A percentile compares a stretch with the other conserved stretches of the same genome.
phyloP scores from a whole-genome alignment of 2,888 invertebrate species.

The Acheta domesticus region DNA sequence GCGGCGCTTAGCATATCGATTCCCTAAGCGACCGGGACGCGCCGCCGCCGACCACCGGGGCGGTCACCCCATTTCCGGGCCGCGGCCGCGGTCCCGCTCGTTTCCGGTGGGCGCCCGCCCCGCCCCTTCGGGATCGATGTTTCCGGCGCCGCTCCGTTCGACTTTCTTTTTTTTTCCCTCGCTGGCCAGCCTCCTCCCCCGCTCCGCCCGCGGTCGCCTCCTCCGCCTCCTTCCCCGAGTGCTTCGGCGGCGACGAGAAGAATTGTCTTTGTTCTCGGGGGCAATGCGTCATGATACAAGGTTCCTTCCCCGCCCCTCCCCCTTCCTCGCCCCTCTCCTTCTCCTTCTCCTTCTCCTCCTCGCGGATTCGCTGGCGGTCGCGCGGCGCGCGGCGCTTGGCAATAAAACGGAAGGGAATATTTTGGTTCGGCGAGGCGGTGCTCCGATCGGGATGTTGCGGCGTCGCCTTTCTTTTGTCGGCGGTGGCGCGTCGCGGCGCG shows the following conservation, averaged over 20 bases:
- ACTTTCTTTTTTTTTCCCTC: not conserved
- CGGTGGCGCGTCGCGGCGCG: too few species aligned
- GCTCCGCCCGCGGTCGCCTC: too few species aligned
- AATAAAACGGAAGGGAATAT: too few species aligned
- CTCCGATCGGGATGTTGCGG: too few species aligned
- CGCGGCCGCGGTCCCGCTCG: not conserved
- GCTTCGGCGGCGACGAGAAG: not conserved
- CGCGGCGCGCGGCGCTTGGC: too few species aligned
- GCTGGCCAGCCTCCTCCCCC: not conserved
- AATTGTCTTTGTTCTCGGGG: slow-evolving; percentile 2
- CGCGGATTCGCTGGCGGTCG: too few species aligned
- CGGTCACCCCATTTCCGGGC: not conserved
- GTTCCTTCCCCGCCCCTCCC: not conserved
- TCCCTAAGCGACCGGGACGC: not conserved
- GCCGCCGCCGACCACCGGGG: not conserved
- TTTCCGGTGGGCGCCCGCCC: not conserved
- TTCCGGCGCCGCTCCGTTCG: too few species aligned
- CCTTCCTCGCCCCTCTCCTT: not conserved
- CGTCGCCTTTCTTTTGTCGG: too few species aligned
- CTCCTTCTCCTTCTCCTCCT: not conserved
- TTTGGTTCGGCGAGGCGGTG: too few species aligned
- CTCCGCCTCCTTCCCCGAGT: not conserved
- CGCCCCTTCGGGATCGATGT: not conserved
- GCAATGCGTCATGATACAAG: not conserved
- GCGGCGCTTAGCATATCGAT: not conserved